Evolutionary conservation across 2,888 invertebrate species (phyloP).

Genomic region (Chaetogeoica ovagalla): DNA sequence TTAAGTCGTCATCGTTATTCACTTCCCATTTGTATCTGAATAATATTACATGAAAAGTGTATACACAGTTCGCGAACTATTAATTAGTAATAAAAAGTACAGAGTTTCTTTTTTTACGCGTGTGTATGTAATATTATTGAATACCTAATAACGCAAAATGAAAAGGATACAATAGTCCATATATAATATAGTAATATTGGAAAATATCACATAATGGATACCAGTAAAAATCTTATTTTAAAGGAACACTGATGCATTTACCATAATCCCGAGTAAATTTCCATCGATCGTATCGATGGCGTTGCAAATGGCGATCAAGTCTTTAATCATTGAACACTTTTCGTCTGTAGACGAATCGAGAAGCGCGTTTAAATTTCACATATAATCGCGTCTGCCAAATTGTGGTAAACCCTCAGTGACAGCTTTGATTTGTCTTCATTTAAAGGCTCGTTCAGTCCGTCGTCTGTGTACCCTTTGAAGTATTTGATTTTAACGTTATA

Average conservation of each 20-base stretch:
- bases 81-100: no score
- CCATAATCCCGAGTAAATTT: not conserved
- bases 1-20: not conserved
- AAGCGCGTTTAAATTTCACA: not conserved
- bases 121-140: no score
- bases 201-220: not conserved
- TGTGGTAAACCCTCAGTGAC: not conserved
- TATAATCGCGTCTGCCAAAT: not conserved
- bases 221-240: slow-evolving; percentile 8
- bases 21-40: slow-evolving; percentile 7
- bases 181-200: no score
- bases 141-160: no score
- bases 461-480: no score
- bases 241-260: not conserved
- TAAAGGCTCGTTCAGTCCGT: no score
- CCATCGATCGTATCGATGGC: not conserved
- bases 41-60: not conserved
- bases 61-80: no score
- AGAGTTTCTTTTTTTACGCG: no score
- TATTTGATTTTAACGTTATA: no score
- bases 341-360: not conserved
- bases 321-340: not conserved
- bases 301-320: not conserved
- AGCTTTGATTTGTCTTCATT: not conserved
- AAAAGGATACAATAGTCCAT: no score